A percentile compares a stretch with the other conserved stretches of the same genome.
Conservation (phyloP, 2,888 invertebrate species). For the Papilio demoleus region DNA sequence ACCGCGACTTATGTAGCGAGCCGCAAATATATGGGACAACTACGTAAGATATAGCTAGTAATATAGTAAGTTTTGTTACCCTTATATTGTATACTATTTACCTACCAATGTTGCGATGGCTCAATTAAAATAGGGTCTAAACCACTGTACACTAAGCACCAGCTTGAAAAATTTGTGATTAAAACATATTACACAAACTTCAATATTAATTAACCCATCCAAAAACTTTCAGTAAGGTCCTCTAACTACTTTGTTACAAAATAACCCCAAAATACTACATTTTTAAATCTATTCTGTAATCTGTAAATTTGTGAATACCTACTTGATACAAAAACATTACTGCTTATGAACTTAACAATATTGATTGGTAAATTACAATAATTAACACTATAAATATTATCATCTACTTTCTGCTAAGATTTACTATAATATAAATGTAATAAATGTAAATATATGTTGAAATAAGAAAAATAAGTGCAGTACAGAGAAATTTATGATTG, state of each 20-base stretch:
- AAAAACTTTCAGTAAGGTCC: background rate
- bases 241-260: background rate
- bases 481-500: conserved; percentile 16
- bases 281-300: background rate
- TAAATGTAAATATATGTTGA: background rate
- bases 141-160: conserved; percentile 5
- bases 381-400: background rate
- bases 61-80: conserved; percentile 1
- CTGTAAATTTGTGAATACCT: conserved; percentile 7
- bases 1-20: too few species aligned
- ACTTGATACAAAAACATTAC: background rate
- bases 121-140: background rate
- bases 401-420: background rate
- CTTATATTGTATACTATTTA: background rate
- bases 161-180: conserved; percentile 2
- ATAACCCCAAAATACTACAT: background rate
- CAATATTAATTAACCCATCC: background rate
- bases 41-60: background rate
- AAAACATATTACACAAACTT: conserved; percentile 13
- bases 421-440: too few species aligned
- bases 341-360: background rate
- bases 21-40: too few species aligned
- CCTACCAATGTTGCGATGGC: background rate
- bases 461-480: background rate
- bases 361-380: conserved; percentile 7